These are phyloP conservation scores for Brachionus sp. DNA, from an alignment of 1,140 invertebrate species.

Conservation along the genomic window DNA sequence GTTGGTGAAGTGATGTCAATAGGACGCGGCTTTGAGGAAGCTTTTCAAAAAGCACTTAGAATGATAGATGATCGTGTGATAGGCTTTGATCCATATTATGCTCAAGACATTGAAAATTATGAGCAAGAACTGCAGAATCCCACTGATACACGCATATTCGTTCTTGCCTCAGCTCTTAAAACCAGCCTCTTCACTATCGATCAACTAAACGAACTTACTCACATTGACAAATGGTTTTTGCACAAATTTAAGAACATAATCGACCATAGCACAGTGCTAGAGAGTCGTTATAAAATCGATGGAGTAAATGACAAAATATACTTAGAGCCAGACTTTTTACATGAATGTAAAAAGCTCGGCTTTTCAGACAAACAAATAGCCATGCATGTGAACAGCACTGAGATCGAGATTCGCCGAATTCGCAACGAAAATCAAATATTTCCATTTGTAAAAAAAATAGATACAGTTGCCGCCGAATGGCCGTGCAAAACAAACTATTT, in stretches of 20 bases:
- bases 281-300: conserved; percentile 60
- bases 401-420: conserved; percentile 58
- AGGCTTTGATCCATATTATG: conserved; percentile 87
- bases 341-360: conserved; percentile 83
- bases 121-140: conserved; percentile 79
- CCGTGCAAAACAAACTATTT: conserved; percentile 96
- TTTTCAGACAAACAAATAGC: conserved; percentile 98
- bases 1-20: conserved; percentile 99
- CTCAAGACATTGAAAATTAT: conserved; percentile 69
- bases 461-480: conserved; percentile 98
- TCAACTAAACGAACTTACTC: conserved; percentile 81
- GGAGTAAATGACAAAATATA: background rate
- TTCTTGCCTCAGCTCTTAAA: conserved; percentile 83
- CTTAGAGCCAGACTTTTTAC: conserved; percentile 60
- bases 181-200: conserved; percentile 73
- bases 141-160: conserved; percentile 94
- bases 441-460: conserved; percentile 94
- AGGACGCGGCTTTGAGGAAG: conserved; percentile 94
- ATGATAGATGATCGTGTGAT: conserved; percentile 93
- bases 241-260: conserved; percentile 91
- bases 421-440: conserved; percentile 62
- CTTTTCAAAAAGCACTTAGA: conserved; percentile 94
- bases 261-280: conserved; percentile 65
- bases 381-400: conserved; percentile 68
- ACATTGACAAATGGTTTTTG: conserved; percentile 96